Percentiles rank a stretch among this genome's conserved stretches.
Evolutionary conservation across 1,140 invertebrate species (phyloP).

Genomic region (Papilio helenus): DNA sequence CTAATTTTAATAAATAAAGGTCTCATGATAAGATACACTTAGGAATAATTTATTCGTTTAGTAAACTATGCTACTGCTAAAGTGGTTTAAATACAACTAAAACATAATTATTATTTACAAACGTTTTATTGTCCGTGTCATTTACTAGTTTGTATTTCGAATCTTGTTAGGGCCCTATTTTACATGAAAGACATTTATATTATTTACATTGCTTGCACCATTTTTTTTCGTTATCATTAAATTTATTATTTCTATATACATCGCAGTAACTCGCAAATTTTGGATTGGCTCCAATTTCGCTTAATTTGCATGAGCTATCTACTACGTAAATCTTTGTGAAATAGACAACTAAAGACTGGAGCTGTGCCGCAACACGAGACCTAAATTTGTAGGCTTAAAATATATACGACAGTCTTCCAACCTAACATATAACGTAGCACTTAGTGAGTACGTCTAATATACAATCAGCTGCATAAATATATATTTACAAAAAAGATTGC

Average conservation of each 20-base stretch:
- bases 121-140: too few species aligned
- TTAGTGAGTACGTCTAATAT: neutral
- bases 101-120: too few species aligned
- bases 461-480: too few species aligned
- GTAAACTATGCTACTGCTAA: too few species aligned
- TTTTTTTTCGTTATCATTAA: neutral
- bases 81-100: too few species aligned
- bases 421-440: neutral
- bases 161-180: neutral
- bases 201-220: neutral
- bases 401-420: neutral
- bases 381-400: constrained; percentile 25
- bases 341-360: constrained; percentile 25
- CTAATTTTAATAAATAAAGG: too few species aligned
- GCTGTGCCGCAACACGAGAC: constrained; percentile 11
- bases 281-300: constrained; percentile 20
- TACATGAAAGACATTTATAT: neutral
- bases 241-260: constrained; percentile 9
- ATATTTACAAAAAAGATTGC: too few species aligned
- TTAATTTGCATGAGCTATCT: constrained; percentile 27
- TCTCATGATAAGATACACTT: too few species aligned
- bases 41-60: too few species aligned
- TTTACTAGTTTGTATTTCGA: neutral
- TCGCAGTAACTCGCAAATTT: neutral
- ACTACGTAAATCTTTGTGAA: constrained; percentile 26